Conservation (phyloP, 1,140 invertebrate genomes). For the Cydia splendana region DNA sequence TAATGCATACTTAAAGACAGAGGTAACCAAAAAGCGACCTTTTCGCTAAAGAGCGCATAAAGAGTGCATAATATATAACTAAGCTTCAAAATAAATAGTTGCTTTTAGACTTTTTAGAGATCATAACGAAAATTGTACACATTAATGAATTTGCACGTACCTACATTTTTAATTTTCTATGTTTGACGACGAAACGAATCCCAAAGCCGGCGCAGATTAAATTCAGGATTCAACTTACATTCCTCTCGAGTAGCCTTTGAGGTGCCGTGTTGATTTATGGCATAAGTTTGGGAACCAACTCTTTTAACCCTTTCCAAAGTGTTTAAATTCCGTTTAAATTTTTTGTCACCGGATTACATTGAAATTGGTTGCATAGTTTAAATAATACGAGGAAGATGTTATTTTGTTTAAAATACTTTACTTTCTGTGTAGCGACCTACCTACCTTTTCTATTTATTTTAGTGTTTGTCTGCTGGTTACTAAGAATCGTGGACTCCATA, state of each 20-base stretch:
- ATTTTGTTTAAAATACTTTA: not conserved
- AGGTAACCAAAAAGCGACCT: too few species aligned
- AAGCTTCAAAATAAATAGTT: too few species aligned
- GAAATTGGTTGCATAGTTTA: not conserved
- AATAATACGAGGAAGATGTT: not conserved
- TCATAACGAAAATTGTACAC: too few species aligned
- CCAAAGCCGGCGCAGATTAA: slow-evolving; percentile 13
- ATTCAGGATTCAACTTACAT: slow-evolving; percentile 14
- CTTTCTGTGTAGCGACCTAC: too few species aligned
- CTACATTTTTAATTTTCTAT: not conserved
- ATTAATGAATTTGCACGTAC: too few species aligned
- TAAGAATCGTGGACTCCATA: too few species aligned
- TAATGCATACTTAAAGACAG: too few species aligned
- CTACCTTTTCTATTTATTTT: too few species aligned
- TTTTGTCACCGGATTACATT: not conserved
- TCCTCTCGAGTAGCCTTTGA: slow-evolving; percentile 12
- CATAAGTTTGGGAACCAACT: slow-evolving; percentile 1
- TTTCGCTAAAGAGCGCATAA: too few species aligned
- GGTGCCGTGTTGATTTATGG: slow-evolving; percentile 12
- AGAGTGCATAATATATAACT: too few species aligned
- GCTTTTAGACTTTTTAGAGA: too few species aligned
- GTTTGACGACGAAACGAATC: not conserved
- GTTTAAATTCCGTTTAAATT: slow-evolving; percentile 1
- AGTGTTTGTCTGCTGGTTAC: too few species aligned
- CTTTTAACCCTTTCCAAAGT: not conserved